Evolutionary conservation across 2,888 invertebrate genomes (phyloP).

Genomic region (Synanthedon formicaeformis): DNA sequence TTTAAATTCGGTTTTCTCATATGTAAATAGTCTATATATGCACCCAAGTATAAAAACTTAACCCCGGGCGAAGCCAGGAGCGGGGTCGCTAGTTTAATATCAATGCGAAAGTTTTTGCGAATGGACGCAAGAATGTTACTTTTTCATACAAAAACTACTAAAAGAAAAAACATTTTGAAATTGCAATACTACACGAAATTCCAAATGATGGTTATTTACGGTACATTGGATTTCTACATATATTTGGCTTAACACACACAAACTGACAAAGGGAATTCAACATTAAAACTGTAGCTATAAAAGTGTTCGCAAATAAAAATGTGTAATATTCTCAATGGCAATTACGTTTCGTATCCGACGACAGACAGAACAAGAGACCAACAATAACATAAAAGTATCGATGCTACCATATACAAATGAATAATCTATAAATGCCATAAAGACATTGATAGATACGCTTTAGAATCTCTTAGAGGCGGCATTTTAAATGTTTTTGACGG

Average conservation of each 20-base stretch:
- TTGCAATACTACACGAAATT: too few relatives aligned
- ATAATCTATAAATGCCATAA: conserved; percentile 67
- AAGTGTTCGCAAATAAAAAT: conserved; percentile 16
- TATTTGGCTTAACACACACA: not conserved
- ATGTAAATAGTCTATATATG: too few relatives aligned
- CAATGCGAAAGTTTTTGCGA: too few relatives aligned
- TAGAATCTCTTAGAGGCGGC: conserved; percentile 23
- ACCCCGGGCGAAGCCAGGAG: too few relatives aligned
- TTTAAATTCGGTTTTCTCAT: too few relatives aligned
- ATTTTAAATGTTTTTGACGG: not conserved
- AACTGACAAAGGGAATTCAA: too few relatives aligned
- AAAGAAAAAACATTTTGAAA: too few relatives aligned
- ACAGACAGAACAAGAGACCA: conserved; percentile 44
- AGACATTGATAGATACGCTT: conserved; percentile 38
- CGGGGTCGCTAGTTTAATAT: too few relatives aligned
- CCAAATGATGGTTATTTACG: not conserved
- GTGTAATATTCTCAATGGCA: conserved; percentile 38
- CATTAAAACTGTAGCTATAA: not conserved
- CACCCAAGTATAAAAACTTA: too few relatives aligned
- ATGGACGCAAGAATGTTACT: too few relatives aligned
- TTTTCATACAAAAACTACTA: too few relatives aligned
- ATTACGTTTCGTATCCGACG: conserved; percentile 49
- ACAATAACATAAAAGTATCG: conserved; percentile 66
- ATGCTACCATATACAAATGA: conserved; percentile 62
- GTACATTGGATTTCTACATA: not conserved